Conservation (phyloP, 1,140 invertebrate species). For the Orius insidiosus region DNA sequence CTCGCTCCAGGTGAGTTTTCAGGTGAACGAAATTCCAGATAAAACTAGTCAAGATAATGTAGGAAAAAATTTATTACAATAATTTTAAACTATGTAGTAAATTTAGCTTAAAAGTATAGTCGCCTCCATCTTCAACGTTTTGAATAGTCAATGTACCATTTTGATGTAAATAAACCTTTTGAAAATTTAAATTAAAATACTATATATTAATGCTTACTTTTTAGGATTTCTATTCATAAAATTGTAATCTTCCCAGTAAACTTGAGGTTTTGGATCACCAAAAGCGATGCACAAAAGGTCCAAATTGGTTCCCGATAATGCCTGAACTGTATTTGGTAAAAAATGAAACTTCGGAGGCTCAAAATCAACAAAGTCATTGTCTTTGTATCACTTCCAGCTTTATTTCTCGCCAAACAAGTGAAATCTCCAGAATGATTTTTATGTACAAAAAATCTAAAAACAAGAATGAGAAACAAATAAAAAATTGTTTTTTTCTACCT, state of each 20-base stretch:
- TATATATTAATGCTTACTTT: too few species aligned
- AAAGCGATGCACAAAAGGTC: slow-evolving; percentile 5
- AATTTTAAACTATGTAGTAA: slow-evolving; percentile 1
- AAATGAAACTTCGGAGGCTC: slow-evolving; percentile 10
- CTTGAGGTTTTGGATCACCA: slow-evolving; percentile 13
- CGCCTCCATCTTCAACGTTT: slow-evolving; percentile 1
- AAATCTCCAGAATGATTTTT: slow-evolving; percentile 6
- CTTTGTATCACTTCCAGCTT: slow-evolving; percentile 11
- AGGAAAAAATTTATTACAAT: slow-evolving; percentile 1
- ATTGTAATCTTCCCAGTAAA: slow-evolving; percentile 3
- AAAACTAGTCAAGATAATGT: too few species aligned
- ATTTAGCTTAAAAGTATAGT: slow-evolving; percentile 10
- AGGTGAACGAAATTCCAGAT: too few species aligned
- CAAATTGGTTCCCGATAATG: slow-evolving; percentile 5
- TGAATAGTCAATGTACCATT: slow-evolving; percentile 1
- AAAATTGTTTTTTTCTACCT: too few species aligned
- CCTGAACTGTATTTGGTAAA: slow-evolving; percentile 2
- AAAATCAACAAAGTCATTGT: not conserved
- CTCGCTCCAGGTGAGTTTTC: too few species aligned
- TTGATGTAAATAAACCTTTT: not conserved
- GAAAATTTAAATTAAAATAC: too few species aligned
- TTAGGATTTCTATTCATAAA: too few species aligned
- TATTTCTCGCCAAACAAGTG: slow-evolving; percentile 10
- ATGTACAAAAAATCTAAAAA: slow-evolving; percentile 8
- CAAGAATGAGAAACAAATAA: too few species aligned